Conservation (phyloP, 2,888 invertebrate genomes). For the Phyto melanocephala region DNA sequence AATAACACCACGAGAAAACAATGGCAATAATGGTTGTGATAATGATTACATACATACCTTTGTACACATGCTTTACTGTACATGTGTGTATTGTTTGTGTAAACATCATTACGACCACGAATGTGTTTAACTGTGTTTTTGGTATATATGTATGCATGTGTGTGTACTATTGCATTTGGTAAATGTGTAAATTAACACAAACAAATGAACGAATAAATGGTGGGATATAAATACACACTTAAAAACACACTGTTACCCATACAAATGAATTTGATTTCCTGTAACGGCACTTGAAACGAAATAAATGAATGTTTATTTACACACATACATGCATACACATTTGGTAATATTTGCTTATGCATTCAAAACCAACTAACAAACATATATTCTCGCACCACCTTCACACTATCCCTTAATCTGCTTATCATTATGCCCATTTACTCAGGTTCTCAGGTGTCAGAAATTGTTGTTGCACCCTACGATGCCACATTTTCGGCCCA, state of each 20-base stretch:
- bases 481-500: constrained; percentile 92
- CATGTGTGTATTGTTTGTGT: constrained; percentile 28
- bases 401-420: background rate
- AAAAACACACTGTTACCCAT: background rate
- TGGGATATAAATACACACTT: constrained; percentile 26
- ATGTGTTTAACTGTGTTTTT: constrained; percentile 45
- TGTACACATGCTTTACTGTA: background rate
- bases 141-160: constrained; percentile 26
- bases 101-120: constrained; percentile 61
- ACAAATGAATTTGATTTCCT: constrained; percentile 48
- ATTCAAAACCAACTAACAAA: constrained; percentile 26
- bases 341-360: constrained; percentile 51
- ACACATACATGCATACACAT: constrained; percentile 1
- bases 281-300: constrained; percentile 56
- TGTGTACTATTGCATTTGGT: constrained; percentile 50
- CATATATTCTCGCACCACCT: background rate
- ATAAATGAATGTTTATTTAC: constrained; percentile 53
- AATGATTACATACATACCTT: constrained; percentile 9
- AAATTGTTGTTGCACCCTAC: constrained; percentile 93
- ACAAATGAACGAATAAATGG: constrained; percentile 50
- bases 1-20: background rate
- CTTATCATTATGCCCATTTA: background rate
- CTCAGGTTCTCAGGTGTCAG: constrained; percentile 80
- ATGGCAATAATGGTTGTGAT: constrained; percentile 14
- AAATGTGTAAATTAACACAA: constrained; percentile 62